A percentile compares a stretch with the other conserved stretches of the same genome.
Conservation (phyloP, 2,113 vertebrate genomes). For the Gallinago media region DNA sequence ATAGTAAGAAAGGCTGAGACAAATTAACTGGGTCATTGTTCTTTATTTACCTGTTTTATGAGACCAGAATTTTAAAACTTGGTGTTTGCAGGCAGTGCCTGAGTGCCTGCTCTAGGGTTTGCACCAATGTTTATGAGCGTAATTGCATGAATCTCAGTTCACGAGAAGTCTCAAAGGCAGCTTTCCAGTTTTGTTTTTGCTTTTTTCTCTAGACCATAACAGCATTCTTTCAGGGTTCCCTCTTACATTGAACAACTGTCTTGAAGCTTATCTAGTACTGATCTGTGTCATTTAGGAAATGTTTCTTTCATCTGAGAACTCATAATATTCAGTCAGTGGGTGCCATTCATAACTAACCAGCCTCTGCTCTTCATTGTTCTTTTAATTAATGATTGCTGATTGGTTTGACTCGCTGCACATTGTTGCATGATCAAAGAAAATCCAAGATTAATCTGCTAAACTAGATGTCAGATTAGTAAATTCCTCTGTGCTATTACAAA, state of each 20-base stretch:
- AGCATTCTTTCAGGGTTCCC: slow-evolving; percentile 20
- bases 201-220: neutral
- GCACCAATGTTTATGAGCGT: neutral
- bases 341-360: slow-evolving; percentile 65
- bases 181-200: neutral
- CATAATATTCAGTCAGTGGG: slow-evolving; percentile 42
- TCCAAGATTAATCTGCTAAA: slow-evolving; percentile 83
- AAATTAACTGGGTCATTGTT: neutral
- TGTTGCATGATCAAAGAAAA: slow-evolving; percentile 86
- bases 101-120: neutral
- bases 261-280: neutral
- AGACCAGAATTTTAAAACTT: neutral
- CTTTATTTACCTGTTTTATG: neutral
- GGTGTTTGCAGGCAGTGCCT: neutral
- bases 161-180: neutral
- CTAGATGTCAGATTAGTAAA: slow-evolving; percentile 86
- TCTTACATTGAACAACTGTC: neutral
- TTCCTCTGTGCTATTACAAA: slow-evolving; percentile 84
- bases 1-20: neutral
- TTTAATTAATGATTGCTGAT: slow-evolving; percentile 85
- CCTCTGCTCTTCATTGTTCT: slow-evolving; percentile 73
- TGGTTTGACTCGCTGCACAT: slow-evolving; percentile 77
- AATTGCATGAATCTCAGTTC: neutral
- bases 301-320: slow-evolving; percentile 52
- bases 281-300: slow-evolving; percentile 50